Conservation (phyloP, 2,113 vertebrate genomes). For the Serinus canaria region DNA sequence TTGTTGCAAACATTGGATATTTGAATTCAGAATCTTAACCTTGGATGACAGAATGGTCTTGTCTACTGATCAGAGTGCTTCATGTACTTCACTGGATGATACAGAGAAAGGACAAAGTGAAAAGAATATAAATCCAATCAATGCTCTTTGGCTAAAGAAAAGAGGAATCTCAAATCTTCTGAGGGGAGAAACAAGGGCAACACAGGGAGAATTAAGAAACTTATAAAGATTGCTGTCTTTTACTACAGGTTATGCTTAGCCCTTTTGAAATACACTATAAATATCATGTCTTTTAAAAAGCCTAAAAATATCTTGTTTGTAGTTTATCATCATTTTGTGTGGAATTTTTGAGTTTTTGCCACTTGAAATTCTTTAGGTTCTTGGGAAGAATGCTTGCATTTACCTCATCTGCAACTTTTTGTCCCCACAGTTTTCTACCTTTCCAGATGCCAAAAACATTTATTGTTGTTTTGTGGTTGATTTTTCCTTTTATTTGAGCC, state of each 20-base stretch:
- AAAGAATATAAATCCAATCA: neutral
- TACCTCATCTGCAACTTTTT: neutral
- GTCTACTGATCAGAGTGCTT: neutral
- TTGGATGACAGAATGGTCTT: conserved; percentile 6
- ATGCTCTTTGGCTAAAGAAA: neutral
- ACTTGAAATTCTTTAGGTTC: neutral
- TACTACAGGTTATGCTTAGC: neutral
- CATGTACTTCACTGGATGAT: neutral
- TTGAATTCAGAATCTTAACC: conserved; percentile 44
- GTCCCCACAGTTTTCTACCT: neutral
- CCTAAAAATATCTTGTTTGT: neutral
- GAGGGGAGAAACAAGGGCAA: neutral
- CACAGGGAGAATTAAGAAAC: neutral
- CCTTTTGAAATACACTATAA: neutral
- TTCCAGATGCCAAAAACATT: neutral
- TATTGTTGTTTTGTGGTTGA: neutral
- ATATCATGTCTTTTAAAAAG: neutral
- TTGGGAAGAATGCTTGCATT: neutral
- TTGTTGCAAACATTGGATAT: conserved; percentile 36
- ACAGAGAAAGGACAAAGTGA: neutral
- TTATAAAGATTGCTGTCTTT: neutral
- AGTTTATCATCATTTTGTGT: neutral
- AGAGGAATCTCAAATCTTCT: neutral
- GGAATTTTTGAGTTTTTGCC: neutral
- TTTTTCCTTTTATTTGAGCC: conserved; percentile 6